These are phyloP conservation scores for Caenorhabditis sinica DNA, from an alignment of 2,888 invertebrate genomes.

Conservation along the genomic window DNA sequence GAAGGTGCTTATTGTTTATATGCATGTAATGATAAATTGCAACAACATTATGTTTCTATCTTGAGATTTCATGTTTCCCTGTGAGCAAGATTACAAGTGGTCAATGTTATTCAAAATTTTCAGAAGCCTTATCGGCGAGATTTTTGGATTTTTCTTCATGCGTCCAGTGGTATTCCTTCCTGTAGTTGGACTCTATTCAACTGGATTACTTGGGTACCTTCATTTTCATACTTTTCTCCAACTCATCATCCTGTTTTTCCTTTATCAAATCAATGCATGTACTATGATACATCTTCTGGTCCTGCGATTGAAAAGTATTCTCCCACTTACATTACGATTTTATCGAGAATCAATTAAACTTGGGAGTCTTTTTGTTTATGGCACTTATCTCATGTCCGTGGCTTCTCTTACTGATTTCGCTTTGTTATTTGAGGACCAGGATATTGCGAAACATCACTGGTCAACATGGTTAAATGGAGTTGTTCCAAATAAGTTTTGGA, in stretches of 20 bases:
- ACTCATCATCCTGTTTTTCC: conserved; percentile 35
- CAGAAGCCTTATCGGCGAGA: conserved; percentile 42
- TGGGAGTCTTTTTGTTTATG: conserved; percentile 7
- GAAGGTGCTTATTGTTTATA: conserved; percentile 55
- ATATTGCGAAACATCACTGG: conserved; percentile 45
- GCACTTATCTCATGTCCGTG: conserved; percentile 24
- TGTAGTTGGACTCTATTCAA: conserved; percentile 47
- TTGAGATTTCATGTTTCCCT: conserved; percentile 28
- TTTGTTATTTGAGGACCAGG: conserved; percentile 38
- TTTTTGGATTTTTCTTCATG: conserved; percentile 50
- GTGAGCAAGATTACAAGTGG: neutral
- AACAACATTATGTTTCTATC: conserved; percentile 37
- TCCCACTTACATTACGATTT: conserved; percentile 41
- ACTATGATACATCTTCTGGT: conserved; percentile 51
- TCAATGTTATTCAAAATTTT: neutral
- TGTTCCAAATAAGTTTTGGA: conserved; percentile 37
- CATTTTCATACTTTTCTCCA: conserved; percentile 37
- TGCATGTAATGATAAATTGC: conserved; percentile 11
- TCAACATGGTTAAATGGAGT: neutral
- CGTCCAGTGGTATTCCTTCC: conserved; percentile 59
- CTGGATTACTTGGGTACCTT: conserved; percentile 30
- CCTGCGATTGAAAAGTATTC: conserved; percentile 42
- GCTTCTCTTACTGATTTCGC: conserved; percentile 14
- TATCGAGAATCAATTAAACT: conserved; percentile 10
- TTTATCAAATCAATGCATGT: conserved; percentile 51